phyloP scores from a whole-genome alignment of 2,888 invertebrate genomes.

The Punctoribates punctum region DNA sequence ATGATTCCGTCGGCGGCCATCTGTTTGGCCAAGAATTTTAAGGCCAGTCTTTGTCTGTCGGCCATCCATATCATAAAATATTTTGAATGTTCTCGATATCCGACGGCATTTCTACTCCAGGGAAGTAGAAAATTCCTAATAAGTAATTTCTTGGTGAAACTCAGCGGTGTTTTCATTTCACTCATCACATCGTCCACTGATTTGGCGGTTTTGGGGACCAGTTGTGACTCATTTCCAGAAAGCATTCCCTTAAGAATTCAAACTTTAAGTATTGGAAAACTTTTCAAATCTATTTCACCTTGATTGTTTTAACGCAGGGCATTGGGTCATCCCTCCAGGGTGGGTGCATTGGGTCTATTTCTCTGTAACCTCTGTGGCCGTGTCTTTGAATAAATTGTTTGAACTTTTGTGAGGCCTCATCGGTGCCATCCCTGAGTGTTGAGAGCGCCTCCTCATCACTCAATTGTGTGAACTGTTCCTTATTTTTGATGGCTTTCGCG shows the following conservation, averaged over 20 bases:
- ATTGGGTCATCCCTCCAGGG: slow-evolving; percentile 40
- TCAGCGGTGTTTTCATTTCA: slow-evolving; percentile 40
- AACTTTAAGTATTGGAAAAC: too few species aligned
- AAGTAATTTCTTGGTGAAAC: neutral
- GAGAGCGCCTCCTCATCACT: slow-evolving; percentile 55
- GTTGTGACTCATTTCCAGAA: neutral
- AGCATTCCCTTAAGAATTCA: neutral
- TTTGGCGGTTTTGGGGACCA: neutral
- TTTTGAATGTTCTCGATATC: slow-evolving; percentile 66
- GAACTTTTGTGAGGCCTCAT: slow-evolving; percentile 58
- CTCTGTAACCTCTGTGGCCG: slow-evolving; percentile 64
- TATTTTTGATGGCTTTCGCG: slow-evolving; percentile 26
- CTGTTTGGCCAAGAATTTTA: slow-evolving; percentile 43
- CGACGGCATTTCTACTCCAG: slow-evolving; percentile 62
- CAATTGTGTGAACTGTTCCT: neutral
- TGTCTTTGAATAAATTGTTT: slow-evolving; percentile 64
- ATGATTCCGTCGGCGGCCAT: slow-evolving; percentile 60
- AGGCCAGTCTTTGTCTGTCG: slow-evolving; percentile 41
- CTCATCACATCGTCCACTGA: slow-evolving; percentile 34
- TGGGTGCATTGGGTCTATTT: slow-evolving; percentile 48
- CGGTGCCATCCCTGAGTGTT: slow-evolving; percentile 62
- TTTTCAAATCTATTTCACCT: too few species aligned
- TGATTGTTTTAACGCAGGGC: slow-evolving; percentile 34
- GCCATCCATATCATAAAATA: slow-evolving; percentile 51
- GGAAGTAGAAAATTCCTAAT: slow-evolving; percentile 60